These are phyloP conservation scores for Centropristis striata DNA, from an alignment of 2,113 vertebrate genomes.

Conservation along the genomic window DNA sequence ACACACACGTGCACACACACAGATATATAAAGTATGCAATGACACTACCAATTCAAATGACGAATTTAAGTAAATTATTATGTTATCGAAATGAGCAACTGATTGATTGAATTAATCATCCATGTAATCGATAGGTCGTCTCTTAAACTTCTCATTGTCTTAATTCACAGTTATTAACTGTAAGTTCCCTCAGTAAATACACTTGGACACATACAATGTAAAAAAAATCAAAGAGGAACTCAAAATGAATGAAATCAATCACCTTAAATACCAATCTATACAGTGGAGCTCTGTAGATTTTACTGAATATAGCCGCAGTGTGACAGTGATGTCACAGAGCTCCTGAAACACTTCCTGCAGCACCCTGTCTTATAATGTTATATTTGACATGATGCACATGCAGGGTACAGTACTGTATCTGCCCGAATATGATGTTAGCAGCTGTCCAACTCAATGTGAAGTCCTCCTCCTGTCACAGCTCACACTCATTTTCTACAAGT, in stretches of 20 bases:
- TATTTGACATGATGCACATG: neutral
- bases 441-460: neutral
- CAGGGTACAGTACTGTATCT: neutral
- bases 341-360: neutral
- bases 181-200: neutral
- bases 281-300: neutral
- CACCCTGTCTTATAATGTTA: neutral
- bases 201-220: neutral
- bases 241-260: neutral
- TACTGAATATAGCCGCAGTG: neutral
- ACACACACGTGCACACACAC: too few species aligned
- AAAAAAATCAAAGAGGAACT: too few species aligned
- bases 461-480: neutral
- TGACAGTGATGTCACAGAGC: neutral
- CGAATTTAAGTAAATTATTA: neutral
- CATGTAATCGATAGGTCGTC: neutral
- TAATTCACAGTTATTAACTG: neutral
- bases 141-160: neutral
- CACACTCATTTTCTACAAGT: neutral
- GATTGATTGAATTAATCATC: neutral
- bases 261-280: neutral
- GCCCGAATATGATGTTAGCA: slow-evolving; percentile 16
- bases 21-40: too few species aligned
- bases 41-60: too few species aligned
- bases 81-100: neutral